A percentile compares a stretch with the other conserved stretches of the same genome.
Conservation (phyloP, 1,140 invertebrate genomes). For the Heliothis subflexa region DNA sequence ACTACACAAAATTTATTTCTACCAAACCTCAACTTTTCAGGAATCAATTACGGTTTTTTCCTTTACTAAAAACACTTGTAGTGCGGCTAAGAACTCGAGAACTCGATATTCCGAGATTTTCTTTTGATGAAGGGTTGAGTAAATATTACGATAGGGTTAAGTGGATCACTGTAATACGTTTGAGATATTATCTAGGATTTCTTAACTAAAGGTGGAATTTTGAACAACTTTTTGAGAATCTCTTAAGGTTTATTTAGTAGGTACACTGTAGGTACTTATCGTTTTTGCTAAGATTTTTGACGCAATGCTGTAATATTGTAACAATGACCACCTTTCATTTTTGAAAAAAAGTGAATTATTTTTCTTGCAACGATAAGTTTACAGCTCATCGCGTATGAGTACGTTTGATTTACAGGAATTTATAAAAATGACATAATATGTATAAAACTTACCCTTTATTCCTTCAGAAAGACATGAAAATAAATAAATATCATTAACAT, state of each 20-base stretch:
- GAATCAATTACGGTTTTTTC: conserved; percentile 15
- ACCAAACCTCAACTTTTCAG: neutral
- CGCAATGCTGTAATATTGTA: too few relatives aligned
- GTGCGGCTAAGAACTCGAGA: neutral
- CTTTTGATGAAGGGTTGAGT: conserved; percentile 43
- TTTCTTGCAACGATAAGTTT: too few relatives aligned
- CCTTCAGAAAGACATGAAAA: conserved; percentile 53
- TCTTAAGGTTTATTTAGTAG: too few relatives aligned
- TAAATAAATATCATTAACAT: conserved; percentile 20
- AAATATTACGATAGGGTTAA: conserved; percentile 45
- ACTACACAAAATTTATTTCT: too few relatives aligned
- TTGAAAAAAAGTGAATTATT: too few relatives aligned
- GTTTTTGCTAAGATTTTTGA: too few relatives aligned
- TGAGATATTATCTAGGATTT: conserved; percentile 24
- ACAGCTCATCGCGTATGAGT: too few relatives aligned
- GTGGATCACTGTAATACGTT: conserved; percentile 26
- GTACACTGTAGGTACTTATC: too few relatives aligned
- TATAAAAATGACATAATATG: too few relatives aligned
- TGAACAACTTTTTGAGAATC: neutral
- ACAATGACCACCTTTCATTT: too few relatives aligned
- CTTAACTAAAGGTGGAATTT: conserved; percentile 24
- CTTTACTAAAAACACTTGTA: conserved; percentile 1
- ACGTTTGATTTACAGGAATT: too few relatives aligned
- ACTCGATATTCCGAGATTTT: conserved; percentile 33
- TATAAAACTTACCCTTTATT: conserved; percentile 47